Percentiles rank a stretch among this genome's conserved stretches.
phyloP scores from a whole-genome alignment of 2,888 invertebrate genomes.

The Agonopterix arenella region DNA sequence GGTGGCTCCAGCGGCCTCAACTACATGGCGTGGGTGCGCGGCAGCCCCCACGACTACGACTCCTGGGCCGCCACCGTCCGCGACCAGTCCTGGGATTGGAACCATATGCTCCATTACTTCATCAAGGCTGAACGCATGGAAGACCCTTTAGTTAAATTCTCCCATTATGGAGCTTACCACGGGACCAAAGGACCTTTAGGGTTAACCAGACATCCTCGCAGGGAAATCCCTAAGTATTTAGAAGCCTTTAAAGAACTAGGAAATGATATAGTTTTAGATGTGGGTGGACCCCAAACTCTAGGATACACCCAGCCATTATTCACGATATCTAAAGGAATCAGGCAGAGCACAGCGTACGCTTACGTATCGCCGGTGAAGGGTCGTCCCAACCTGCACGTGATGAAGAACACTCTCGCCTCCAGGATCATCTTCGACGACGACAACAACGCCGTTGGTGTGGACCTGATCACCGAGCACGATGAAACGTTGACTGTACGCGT shows the following conservation, averaged over 20 bases:
- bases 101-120: conserved; percentile 20
- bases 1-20: conserved; percentile 24
- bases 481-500: neutral
- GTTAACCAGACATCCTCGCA: conserved; percentile 17
- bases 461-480: no score
- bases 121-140: conserved; percentile 22
- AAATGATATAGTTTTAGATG: neutral
- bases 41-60: conserved; percentile 20
- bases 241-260: neutral
- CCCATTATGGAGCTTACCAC: conserved; percentile 10
- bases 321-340: conserved; percentile 4
- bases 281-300: neutral
- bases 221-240: conserved; percentile 4
- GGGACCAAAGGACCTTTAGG: conserved; percentile 25
- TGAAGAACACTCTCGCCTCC: neutral
- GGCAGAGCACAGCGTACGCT: conserved; percentile 12
- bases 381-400: neutral
- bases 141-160: conserved; percentile 13
- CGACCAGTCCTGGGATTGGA: conserved; percentile 22
- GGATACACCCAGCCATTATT: neutral
- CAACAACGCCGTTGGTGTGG: neutral
- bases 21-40: conserved; percentile 22
- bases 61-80: conserved; percentile 21
- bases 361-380: conserved; percentile 12
- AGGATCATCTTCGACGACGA: neutral